Percentiles rank a stretch among this genome's conserved stretches.
These are phyloP conservation scores for Oryzias melastigma DNA, from an alignment of 2,113 vertebrate species.

Conservation along the genomic window DNA sequence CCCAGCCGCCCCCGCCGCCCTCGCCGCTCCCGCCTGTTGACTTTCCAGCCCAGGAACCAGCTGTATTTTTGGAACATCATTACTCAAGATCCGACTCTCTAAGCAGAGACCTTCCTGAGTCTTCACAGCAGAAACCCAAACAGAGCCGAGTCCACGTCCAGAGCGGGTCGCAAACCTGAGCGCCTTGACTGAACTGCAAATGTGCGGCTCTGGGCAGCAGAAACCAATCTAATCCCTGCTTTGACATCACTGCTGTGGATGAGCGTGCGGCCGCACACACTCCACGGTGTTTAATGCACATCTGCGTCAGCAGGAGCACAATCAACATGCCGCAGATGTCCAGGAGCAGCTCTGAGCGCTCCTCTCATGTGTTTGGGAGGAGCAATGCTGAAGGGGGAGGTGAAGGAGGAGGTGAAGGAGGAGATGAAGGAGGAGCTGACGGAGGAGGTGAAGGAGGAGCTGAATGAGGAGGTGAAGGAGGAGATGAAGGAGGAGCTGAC, in stretches of 20 bases:
- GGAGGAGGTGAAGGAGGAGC: background rate
- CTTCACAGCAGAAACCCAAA: background rate
- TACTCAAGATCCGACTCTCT: constrained; percentile 32
- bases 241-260: constrained; percentile 58
- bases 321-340: constrained; percentile 38
- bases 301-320: constrained; percentile 38
- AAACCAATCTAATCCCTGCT: constrained; percentile 66
- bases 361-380: background rate
- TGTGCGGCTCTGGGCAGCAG: constrained; percentile 56
- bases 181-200: constrained; percentile 50
- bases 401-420: background rate
- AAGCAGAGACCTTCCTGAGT: constrained; percentile 12
- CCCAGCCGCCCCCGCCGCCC: constrained; percentile 19
- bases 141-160: constrained; percentile 4
- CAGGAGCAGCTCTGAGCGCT: constrained; percentile 11
- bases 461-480: background rate
- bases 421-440: background rate
- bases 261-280: constrained; percentile 32
- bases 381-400: background rate
- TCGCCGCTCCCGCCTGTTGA: constrained; percentile 47
- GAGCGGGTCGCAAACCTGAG: constrained; percentile 46
- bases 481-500: background rate
- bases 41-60: constrained; percentile 40
- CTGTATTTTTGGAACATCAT: constrained; percentile 57
- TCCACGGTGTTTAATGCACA: constrained; percentile 26